Percentiles rank a stretch among this genome's conserved stretches.
Evolutionary conservation across 2,113 vertebrate species (phyloP).

Genomic region (Bostrychus sinensis): DNA sequence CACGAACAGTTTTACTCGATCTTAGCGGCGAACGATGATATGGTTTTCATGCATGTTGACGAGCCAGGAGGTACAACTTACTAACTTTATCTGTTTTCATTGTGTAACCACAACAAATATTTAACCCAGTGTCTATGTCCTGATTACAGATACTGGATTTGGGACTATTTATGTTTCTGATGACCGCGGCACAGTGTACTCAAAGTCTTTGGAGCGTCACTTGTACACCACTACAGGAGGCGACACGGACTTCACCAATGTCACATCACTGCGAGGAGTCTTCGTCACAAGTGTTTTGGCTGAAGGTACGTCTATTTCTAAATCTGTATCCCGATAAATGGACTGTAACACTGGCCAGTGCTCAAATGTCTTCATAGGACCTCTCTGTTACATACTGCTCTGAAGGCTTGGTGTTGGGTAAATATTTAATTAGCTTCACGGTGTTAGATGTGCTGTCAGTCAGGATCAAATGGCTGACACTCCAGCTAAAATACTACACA

Average conservation of each 20-base stretch:
- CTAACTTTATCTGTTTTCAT: background rate
- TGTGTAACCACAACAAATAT: background rate
- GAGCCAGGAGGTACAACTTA: conserved; percentile 87
- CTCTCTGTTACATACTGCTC: conserved; percentile 48
- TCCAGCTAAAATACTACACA: conserved; percentile 20
- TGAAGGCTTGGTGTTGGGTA: conserved; percentile 26
- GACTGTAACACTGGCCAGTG: conserved; percentile 6
- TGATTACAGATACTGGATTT: conserved; percentile 84
- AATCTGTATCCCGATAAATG: background rate
- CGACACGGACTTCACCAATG: conserved; percentile 92
- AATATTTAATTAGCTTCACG: conserved; percentile 65
- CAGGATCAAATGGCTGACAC: conserved; percentile 28
- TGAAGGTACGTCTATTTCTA: conserved; percentile 78
- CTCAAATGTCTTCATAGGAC: background rate
- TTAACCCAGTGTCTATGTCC: background rate
- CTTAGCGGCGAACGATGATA: conserved; percentile 88
- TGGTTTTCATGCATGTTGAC: conserved; percentile 97
- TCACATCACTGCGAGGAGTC: conserved; percentile 91
- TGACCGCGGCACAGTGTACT: conserved; percentile 90
- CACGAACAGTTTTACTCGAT: conserved; percentile 97
- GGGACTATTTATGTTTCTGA: conserved; percentile 94
- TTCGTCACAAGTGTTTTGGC: conserved; percentile 89
- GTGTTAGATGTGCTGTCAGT: conserved; percentile 43
- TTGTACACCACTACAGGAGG: conserved; percentile 89
- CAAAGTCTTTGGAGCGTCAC: conserved; percentile 91